Percentiles rank a stretch among this genome's conserved stretches.
Conservation (phyloP, 2,113 vertebrate genomes). For the Laterallus jamaicensis region DNA sequence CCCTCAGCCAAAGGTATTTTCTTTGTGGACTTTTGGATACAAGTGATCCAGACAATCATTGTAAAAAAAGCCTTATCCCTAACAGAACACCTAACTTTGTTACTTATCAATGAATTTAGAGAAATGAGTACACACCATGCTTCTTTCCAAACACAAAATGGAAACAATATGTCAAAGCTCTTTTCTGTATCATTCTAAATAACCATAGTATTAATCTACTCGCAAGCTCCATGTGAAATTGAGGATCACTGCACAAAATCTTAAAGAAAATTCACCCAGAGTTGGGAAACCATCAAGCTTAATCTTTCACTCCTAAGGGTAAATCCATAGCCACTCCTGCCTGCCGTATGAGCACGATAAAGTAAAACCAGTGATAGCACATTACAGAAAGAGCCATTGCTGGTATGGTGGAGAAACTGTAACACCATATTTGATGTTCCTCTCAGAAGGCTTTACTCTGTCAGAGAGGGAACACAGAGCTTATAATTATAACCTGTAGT, state of each 20-base stretch:
- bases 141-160: neutral
- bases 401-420: neutral
- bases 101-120: neutral
- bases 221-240: neutral
- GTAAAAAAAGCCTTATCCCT: neutral
- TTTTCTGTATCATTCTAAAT: neutral
- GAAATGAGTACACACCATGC: neutral
- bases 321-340: neutral
- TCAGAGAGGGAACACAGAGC: neutral
- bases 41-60: neutral
- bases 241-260: neutral
- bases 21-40: neutral
- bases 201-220: neutral
- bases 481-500: neutral
- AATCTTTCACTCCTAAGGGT: neutral
- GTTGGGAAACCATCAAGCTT: neutral
- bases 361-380: neutral
- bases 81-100: neutral
- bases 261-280: neutral
- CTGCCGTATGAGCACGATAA: accelerated
- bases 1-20: neutral
- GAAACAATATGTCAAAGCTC: neutral
- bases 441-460: neutral
- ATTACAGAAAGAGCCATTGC: neutral
- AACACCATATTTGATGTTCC: neutral